Evolutionary conservation across 2,888 invertebrate species (phyloP).

Genomic region (Caenorhabditis sp.): DNA sequence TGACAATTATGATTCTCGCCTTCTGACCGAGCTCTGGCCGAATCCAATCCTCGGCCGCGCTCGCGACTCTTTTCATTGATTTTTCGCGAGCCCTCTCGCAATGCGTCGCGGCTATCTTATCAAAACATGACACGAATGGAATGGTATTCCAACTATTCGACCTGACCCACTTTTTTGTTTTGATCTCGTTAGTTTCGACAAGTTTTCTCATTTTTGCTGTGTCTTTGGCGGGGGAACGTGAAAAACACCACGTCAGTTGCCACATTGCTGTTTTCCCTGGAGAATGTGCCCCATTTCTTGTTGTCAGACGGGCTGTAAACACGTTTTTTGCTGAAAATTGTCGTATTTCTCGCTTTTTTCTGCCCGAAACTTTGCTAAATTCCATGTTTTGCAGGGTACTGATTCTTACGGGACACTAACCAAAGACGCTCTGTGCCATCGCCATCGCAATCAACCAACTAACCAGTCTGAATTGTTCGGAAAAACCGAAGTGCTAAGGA

Average conservation of each 20-base stretch:
- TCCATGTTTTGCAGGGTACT: not conserved
- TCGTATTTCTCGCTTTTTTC: not conserved
- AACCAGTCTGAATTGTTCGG: not conserved
- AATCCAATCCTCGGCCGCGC: constrained; percentile 6
- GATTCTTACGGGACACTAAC: constrained; percentile 4
- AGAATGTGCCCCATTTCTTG: no score
- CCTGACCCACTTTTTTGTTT: not conserved
- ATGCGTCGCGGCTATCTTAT: not conserved
- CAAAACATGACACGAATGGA: not conserved
- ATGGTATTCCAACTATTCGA: not conserved
- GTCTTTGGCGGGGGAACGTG: no score
- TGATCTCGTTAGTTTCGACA: not conserved
- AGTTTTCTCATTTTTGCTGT: not conserved
- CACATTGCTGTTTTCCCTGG: no score
- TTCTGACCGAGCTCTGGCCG: no score
- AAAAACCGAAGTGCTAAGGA: not conserved
- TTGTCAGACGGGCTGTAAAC: no score
- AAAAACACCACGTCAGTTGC: no score
- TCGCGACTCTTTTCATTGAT: no score
- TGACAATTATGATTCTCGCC: no score
- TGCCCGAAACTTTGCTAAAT: not conserved
- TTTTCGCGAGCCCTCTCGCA: not conserved
- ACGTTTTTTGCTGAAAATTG: no score
- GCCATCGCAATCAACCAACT: not conserved
- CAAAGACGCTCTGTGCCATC: not conserved